These are phyloP conservation scores for Tetragonula clypearis DNA, from an alignment of 1,140 invertebrate genomes.

Conservation along the genomic window DNA sequence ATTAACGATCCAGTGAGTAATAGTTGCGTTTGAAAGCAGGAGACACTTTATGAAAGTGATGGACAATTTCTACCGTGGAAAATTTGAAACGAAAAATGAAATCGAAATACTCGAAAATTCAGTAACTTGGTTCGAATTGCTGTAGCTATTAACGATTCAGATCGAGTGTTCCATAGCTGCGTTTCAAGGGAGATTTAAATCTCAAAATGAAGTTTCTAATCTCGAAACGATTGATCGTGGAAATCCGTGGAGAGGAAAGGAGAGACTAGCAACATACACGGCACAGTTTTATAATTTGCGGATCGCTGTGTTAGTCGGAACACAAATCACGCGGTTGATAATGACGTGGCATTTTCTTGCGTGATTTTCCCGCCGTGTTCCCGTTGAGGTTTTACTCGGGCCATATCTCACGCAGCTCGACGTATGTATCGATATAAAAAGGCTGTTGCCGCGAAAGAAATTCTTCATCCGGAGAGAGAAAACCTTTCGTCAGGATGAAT, in stretches of 20 bases:
- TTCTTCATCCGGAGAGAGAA: conserved; percentile 17
- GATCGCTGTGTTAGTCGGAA: neutral
- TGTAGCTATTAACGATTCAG: no score
- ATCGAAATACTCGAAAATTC: no score
- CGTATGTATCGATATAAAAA: conserved; percentile 43
- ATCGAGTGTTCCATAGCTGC: no score
- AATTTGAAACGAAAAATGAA: no score
- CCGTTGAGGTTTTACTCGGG: conserved; percentile 23
- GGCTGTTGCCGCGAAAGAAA: conserved; percentile 16
- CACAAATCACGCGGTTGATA: conserved; percentile 33
- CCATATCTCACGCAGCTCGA: conserved; percentile 33
- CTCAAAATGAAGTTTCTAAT: no score
- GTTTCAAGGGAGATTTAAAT: no score
- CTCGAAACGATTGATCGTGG: neutral
- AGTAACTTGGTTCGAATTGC: no score
- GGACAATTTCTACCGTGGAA: no score
- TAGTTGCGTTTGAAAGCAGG: no score
- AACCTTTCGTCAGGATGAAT: conserved; percentile 20
- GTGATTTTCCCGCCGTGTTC: conserved; percentile 36
- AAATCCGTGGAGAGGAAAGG: neutral
- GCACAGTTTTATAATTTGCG: neutral
- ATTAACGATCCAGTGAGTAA: no score
- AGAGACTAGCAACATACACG: neutral
- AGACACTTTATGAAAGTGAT: no score
- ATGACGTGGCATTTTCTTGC: conserved; percentile 43